These are phyloP conservation scores for Panulirus ornatus DNA, from an alignment of 1,140 invertebrate species.

Conservation along the genomic window DNA sequence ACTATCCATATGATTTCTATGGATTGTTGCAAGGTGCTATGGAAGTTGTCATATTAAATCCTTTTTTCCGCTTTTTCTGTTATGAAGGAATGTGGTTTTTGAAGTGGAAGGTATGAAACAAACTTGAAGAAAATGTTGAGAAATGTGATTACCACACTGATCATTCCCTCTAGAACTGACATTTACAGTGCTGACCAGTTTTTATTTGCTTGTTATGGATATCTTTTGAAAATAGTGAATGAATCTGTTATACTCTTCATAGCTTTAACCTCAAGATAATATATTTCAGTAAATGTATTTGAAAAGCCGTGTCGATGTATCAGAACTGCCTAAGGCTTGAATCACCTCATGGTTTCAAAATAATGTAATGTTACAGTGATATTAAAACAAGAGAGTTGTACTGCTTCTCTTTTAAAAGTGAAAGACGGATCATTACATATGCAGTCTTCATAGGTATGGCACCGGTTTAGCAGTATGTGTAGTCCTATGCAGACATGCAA, in stretches of 20 bases:
- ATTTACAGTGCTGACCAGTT: background rate
- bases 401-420: background rate
- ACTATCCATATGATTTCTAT: background rate
- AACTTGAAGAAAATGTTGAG: background rate
- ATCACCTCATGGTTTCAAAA: background rate
- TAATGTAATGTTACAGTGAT: background rate
- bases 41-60: constrained; percentile 6
- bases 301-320: background rate
- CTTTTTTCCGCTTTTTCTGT: background rate
- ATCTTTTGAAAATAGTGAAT: background rate
- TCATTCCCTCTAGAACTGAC: background rate
- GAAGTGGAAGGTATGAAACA: background rate
- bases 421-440: background rate
- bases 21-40: background rate
- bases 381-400: background rate
- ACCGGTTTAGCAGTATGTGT: background rate
- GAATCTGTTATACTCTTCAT: background rate
- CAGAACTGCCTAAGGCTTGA: background rate
- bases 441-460: background rate
- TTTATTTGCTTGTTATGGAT: background rate
- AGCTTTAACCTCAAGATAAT: background rate
- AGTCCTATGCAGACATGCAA: background rate
- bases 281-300: background rate
- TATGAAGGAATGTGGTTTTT: background rate
- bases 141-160: background rate